Evolutionary conservation across 2,113 vertebrate species (phyloP).

Genomic region (Nesoenas mayeri): DNA sequence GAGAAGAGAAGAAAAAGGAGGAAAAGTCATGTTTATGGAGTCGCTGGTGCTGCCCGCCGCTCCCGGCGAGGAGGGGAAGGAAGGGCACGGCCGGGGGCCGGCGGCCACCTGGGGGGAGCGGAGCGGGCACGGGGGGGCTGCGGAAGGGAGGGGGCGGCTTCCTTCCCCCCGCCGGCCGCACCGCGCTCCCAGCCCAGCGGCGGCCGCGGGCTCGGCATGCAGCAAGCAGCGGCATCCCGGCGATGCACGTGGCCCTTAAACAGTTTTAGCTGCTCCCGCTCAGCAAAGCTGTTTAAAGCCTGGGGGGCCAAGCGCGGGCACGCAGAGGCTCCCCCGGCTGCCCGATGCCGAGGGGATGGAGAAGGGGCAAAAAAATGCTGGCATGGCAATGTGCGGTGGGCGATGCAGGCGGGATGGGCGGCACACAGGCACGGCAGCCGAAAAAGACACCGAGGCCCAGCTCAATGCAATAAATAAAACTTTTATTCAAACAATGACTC

Average conservation of each 20-base stretch:
- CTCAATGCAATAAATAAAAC: constrained; percentile 83
- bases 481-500: constrained; percentile 82
- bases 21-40: constrained; percentile 11
- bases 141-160: constrained; percentile 19
- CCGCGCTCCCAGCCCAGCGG: background rate
- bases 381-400: background rate
- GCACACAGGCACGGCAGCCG: constrained; percentile 30
- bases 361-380: background rate
- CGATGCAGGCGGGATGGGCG: background rate
- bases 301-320: background rate
- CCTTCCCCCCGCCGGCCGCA: background rate
- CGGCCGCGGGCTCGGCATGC: background rate
- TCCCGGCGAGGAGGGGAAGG: background rate
- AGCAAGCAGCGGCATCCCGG: background rate
- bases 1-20: constrained; percentile 7
- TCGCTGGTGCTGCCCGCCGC: background rate
- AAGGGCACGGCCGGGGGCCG: constrained; percentile 1
- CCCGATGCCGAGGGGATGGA: background rate
- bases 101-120: background rate
- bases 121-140: background rate
- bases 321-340: background rate
- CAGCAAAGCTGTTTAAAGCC: constrained; percentile 40
- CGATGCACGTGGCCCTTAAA: background rate
- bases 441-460: constrained; percentile 69
- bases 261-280: constrained; percentile 12